phyloP scores from a whole-genome alignment of 2,113 vertebrate species.

The Athene noctua region DNA sequence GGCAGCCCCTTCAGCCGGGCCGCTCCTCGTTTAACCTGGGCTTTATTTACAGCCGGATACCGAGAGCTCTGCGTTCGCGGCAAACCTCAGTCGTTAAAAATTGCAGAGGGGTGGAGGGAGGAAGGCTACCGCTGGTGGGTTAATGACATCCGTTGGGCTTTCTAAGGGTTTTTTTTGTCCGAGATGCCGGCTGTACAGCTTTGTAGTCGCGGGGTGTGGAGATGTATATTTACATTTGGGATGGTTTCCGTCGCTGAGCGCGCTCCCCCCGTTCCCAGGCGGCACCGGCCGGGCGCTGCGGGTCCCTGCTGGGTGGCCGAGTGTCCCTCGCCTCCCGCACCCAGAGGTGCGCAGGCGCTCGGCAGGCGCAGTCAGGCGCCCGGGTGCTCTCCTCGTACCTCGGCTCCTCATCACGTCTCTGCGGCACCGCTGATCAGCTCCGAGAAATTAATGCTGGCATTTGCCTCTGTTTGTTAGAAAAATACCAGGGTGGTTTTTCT shows the following conservation, averaged over 20 bases:
- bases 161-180: neutral
- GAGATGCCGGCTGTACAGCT: fast-evolving
- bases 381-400: neutral
- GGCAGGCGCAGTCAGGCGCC: neutral
- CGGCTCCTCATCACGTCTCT: neutral
- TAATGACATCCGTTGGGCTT: neutral
- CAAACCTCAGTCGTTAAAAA: neutral
- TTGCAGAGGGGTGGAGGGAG: fast-evolving
- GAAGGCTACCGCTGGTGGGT: neutral
- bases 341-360: neutral
- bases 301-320: neutral
- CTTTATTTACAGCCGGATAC: neutral
- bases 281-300: neutral
- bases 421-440: neutral
- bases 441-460: neutral
- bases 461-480: neutral
- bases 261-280: neutral
- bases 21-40: slow-evolving; percentile 58
- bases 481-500: neutral
- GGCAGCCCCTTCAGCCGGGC: slow-evolving; percentile 27
- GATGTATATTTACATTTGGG: fast-evolving
- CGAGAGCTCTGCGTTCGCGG: neutral
- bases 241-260: fast-evolving
- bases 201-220: fast-evolving
- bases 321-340: neutral